Percentiles rank a stretch among this genome's conserved stretches.
Conservation (phyloP, 2,888 invertebrate species). For the Macrophya annulata region DNA sequence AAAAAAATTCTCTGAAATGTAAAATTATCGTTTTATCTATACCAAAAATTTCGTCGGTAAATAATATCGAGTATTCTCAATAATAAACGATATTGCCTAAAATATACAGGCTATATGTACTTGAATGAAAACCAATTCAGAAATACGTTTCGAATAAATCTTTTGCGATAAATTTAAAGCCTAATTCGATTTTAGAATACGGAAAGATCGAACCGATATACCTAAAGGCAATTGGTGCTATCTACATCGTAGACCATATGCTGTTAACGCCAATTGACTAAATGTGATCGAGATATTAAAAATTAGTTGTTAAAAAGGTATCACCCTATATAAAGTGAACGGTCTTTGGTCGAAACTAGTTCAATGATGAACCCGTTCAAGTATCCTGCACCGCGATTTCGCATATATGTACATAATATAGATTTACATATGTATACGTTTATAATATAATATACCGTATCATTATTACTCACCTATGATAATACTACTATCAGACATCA, state of each 20-base stretch:
- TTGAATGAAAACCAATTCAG: neutral
- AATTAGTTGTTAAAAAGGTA: slow-evolving; percentile 4
- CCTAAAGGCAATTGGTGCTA: neutral
- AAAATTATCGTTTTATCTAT: neutral
- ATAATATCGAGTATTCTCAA: neutral
- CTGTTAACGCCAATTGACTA: neutral
- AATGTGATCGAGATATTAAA: neutral
- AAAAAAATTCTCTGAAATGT: neutral
- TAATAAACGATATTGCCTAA: neutral
- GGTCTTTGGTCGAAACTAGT: slow-evolving; percentile 36
- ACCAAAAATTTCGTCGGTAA: neutral
- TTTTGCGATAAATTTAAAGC: neutral
- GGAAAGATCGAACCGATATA: neutral
- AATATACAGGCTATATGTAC: neutral
- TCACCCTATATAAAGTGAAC: slow-evolving; percentile 42
- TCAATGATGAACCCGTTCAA: slow-evolving; percentile 14
- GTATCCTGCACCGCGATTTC: slow-evolving; percentile 20
- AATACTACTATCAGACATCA: neutral
- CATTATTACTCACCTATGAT: slow-evolving; percentile 13
- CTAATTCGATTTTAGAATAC: neutral
- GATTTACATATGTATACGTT: neutral
- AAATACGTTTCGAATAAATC: neutral
- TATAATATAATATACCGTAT: neutral
- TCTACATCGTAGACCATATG: neutral
- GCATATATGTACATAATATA: neutral